Evolutionary conservation across 2,113 vertebrate genomes (phyloP).

Genomic region (Peucedramus taeniatus): DNA sequence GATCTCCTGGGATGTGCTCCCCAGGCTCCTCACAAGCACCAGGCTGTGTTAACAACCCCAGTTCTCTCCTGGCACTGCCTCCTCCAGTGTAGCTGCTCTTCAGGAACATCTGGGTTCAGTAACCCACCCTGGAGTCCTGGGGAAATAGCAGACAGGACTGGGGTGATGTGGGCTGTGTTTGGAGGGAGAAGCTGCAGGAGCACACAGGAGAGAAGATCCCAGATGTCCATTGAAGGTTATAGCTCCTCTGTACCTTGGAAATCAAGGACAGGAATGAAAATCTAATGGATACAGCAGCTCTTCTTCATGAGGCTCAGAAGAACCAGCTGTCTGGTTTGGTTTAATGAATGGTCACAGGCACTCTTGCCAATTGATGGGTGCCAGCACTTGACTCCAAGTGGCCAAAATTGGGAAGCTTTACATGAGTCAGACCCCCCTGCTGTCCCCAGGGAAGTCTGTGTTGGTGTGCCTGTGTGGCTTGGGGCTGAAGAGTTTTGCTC

Average conservation of each 20-base stretch:
- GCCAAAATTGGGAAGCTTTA: not conserved
- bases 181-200: not conserved
- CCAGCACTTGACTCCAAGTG: not conserved
- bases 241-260: not conserved
- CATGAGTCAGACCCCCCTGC: not conserved
- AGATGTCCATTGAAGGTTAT: not conserved
- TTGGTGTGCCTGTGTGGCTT: not conserved
- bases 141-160: not conserved
- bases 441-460: not conserved
- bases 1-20: not conserved
- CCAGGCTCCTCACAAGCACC: not conserved
- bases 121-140: not conserved
- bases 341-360: not conserved
- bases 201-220: not conserved
- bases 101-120: not conserved
- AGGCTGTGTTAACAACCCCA: not conserved
- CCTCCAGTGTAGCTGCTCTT: not conserved
- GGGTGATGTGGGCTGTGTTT: not conserved
- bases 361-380: not conserved
- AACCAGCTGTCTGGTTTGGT: not conserved
- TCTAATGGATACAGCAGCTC: not conserved
- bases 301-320: not conserved
- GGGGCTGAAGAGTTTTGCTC: not conserved
- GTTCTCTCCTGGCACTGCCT: not conserved
- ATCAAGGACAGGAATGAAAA: constrained; percentile 35